Evolutionary conservation across 64 coral and sea anemone species (phyloP), one percentile per base, ranked within the genome.

Genomic region (Porites lutea): DNA sequence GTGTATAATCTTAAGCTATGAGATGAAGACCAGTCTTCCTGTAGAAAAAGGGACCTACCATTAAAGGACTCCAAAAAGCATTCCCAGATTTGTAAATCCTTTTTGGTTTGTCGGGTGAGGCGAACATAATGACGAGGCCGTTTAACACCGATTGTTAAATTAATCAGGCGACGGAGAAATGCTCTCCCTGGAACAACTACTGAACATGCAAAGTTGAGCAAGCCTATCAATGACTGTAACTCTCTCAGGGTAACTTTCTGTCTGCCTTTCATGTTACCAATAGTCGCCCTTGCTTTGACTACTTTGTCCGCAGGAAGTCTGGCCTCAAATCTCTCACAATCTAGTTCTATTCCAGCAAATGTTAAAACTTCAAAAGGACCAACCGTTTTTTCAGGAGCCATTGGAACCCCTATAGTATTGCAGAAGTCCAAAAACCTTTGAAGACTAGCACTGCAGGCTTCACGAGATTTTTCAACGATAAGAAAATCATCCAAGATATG

Each of bases 31-130:
- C 72, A 89, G 8, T 46, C 20, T 7, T 89, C 87, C 16, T 89
- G 44, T 2, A 89, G 63, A 73, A 78, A 89, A 65, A 89, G 65
- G 3, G 87, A 79, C 47, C 43, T 79, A 5, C 77, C 50, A 57
- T 22, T 79, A 52, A 79, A 79, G 10, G 18, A 60, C 9, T n/a
- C 8, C 6, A 79, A 27, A 23, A 79, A 55, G 2, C 4, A 13
- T 79, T 55, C 57, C 77, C 77, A 79, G 21, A 57, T 27, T 22
- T 22, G 77, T 5, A 79, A 37, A 79, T 79, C 51, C 48, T 22
- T 58, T 79, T 79, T 79, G 8, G 77, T 58, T 79, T 58, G 59
- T 6, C 3, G 27, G 37, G 59, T 63, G 8, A 83, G 18, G 13
- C 53, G 80, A 65, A 64, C 47, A 0, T 9, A 45, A 65, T 83